Evolutionary conservation across 2,888 invertebrate genomes (phyloP).

Genomic region (Erpobdella octoculata): DNA sequence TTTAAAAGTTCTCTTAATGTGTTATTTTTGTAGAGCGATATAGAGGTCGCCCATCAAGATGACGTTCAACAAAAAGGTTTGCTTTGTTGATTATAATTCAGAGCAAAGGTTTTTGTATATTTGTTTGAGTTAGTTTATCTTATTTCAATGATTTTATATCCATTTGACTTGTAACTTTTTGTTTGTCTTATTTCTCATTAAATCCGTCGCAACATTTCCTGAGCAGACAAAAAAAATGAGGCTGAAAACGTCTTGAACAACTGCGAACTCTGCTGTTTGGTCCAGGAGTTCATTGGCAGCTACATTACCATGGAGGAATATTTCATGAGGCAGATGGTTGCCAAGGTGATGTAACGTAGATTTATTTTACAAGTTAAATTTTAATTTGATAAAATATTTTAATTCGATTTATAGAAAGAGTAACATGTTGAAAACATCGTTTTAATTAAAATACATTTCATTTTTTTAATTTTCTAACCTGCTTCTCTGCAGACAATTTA

Average conservation of each 20-base stretch:
- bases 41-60: slow-evolving; percentile 41
- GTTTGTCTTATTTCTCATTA: not conserved
- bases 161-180: too few relatives aligned
- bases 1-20: too few relatives aligned
- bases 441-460: too few relatives aligned
- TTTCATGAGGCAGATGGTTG: slow-evolving; percentile 86
- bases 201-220: not conserved
- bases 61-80: slow-evolving; percentile 40
- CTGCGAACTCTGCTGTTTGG: slow-evolving; percentile 55
- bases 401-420: not conserved
- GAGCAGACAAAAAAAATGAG: slow-evolving; percentile 36
- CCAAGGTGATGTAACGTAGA: slow-evolving; percentile 62
- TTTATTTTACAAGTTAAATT: not conserved
- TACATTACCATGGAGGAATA: slow-evolving; percentile 87
- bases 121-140: too few relatives aligned
- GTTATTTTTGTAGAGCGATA: slow-evolving; percentile 42
- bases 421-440: too few relatives aligned
- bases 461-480: too few relatives aligned
- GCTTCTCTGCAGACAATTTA: too few relatives aligned
- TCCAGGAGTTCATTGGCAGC: slow-evolving; percentile 63
- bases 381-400: not conserved
- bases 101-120: too few relatives aligned
- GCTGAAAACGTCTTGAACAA: slow-evolving; percentile 64
- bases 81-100: not conserved
- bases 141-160: too few relatives aligned